Evolutionary conservation across 2,888 invertebrate genomes (phyloP).

Genomic region (Mantis religiosa): DNA sequence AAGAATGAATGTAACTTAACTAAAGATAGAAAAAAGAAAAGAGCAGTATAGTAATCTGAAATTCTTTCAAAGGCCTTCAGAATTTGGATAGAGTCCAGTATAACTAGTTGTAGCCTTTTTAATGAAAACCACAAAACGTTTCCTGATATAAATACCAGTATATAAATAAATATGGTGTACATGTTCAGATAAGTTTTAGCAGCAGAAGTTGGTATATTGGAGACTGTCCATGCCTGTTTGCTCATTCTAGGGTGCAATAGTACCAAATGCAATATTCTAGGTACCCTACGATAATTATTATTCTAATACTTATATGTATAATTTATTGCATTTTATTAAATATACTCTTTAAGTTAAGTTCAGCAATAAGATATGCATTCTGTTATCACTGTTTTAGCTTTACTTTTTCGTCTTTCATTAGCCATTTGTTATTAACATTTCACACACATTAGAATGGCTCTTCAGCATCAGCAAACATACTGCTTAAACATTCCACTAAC

Average conservation of each 20-base stretch:
- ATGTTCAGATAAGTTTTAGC: not conserved
- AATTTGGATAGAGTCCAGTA: not conserved
- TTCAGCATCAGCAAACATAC: not conserved
- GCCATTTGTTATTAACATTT: not conserved
- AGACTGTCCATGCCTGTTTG: not conserved
- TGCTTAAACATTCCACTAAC: not conserved
- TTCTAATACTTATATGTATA: not conserved
- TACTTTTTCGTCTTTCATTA: not conserved
- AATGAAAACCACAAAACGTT: not conserved
- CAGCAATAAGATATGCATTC: not conserved
- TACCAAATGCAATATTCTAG: not conserved
- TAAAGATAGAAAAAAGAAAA: too few relatives aligned
- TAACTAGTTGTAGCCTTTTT: not conserved
- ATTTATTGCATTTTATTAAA: not conserved
- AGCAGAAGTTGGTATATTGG: not conserved
- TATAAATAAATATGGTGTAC: not conserved
- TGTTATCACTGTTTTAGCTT: not conserved
- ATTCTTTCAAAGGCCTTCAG: not conserved
- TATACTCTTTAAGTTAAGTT: not conserved
- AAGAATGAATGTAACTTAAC: too few relatives aligned
- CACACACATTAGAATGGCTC: not conserved
- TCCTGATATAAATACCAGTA: not conserved
- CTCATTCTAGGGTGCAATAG: not conserved
- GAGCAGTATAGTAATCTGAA: not conserved
- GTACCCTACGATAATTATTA: not conserved